These are phyloP conservation scores for Nematolebias whitei DNA, from an alignment of 2,113 vertebrate genomes.

Conservation along the genomic window DNA sequence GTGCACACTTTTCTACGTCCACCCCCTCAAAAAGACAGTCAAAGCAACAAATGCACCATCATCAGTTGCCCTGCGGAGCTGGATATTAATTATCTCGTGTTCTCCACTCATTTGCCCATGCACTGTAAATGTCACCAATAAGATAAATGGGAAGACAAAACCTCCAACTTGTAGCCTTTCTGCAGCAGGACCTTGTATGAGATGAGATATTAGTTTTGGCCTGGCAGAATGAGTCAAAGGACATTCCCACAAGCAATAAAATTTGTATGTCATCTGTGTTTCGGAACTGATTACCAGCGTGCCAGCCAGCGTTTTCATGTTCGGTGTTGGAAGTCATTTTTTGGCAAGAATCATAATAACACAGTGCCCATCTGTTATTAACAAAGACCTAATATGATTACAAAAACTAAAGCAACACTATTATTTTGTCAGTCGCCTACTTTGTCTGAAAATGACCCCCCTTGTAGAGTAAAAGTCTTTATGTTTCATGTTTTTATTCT, in stretches of 20 bases:
- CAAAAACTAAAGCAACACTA: slow-evolving; percentile 4
- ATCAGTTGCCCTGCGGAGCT: slow-evolving; percentile 63
- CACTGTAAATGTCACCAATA: slow-evolving; percentile 77
- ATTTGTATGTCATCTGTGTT: slow-evolving; percentile 57
- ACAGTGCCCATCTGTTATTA: slow-evolving; percentile 23
- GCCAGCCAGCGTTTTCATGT: slow-evolving; percentile 39
- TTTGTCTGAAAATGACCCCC: slow-evolving; percentile 10
- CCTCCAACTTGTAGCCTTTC: slow-evolving; percentile 60
- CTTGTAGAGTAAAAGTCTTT: slow-evolving; percentile 23
- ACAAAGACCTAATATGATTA: slow-evolving; percentile 4
- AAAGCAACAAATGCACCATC: slow-evolving; percentile 67
- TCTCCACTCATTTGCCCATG: slow-evolving; percentile 75
- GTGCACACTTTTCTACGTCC: slow-evolving; percentile 27
- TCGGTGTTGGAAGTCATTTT: slow-evolving; percentile 21
- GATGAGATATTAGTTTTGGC: slow-evolving; percentile 74
- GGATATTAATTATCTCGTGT: slow-evolving; percentile 74
- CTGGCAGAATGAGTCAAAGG: slow-evolving; percentile 50
- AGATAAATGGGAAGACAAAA: slow-evolving; percentile 77
- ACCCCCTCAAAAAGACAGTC: slow-evolving; percentile 53
- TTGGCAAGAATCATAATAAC: slow-evolving; percentile 4
- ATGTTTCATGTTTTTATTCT: slow-evolving; percentile 4
- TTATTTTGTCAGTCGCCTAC: slow-evolving; percentile 15
- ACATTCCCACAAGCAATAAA: slow-evolving; percentile 49
- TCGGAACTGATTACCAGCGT: slow-evolving; percentile 46
- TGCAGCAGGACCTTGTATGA: slow-evolving; percentile 70